Base-by-base conservation (phyloP, 2,888 invertebrate species). In the Nomada lathburiana region DNA sequence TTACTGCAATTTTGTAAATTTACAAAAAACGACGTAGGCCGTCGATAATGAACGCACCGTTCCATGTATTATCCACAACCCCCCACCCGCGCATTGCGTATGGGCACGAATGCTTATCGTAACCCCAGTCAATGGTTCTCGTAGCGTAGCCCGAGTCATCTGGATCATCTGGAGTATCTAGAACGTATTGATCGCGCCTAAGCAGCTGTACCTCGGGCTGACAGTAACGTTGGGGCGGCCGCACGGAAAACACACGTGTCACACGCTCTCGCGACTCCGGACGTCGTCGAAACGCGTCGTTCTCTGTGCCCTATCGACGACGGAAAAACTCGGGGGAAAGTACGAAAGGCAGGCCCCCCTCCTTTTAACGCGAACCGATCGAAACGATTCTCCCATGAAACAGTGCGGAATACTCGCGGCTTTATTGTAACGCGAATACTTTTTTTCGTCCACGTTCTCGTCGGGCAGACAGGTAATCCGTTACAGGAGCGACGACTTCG, bases 211-310 rank as follows among this genome's bases (percentile, higher is more conserved):
- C 86, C 65, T 86, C 80, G 86, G 59, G 84, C 88, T 90, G 92
- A 92, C 93, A 93, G 93, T 93, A 91, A 90, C 92, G 91, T 91
- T 89, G 88, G 91, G 90, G 88, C 92, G 89, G 85, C 87, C 93
- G 89, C 82, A 87, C 91, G 82, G 90, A 89, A 91, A 91, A 92
- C 90, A 93, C 92, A 89, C 89, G 89, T 89, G 91, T 78, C 65
- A 71, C 83, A 70, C 69, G 84, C 59, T 77, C 75, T 59, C 83
- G 83, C 85, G 77, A 70, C 63, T 55, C 57, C 62, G 67, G 70
- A 67, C 80, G 59, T 75, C 68, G 78, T 20, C 57, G 65, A 47
- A 20, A 26, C 47, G 62, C 68, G 72, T 55, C 20, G n/a, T 72
- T 62, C 60, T 9, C 60, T 9, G 18, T 16, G 16, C 10, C n/a